phyloP scores from a whole-genome alignment of 2,888 invertebrate species.

The Empis stercorea region DNA sequence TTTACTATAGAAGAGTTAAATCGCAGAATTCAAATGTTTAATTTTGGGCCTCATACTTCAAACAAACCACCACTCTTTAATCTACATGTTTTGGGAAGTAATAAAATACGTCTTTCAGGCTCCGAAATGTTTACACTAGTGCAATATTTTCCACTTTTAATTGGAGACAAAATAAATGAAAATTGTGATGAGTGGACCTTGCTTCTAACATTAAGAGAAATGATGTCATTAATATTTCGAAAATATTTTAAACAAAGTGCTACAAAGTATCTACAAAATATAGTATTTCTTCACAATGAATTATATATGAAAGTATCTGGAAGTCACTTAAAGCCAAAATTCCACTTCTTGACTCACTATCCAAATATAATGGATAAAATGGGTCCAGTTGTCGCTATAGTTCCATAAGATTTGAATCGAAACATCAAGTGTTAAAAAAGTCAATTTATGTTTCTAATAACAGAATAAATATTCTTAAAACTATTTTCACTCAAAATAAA shows the following conservation, averaged over 20 bases:
- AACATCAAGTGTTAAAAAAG: too few species aligned
- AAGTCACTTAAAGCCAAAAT: neutral
- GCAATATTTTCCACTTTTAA: conserved; percentile 9
- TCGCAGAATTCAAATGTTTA: conserved; percentile 11
- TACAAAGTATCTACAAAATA: too few species aligned
- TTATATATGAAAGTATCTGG: neutral
- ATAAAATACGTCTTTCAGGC: conserved; percentile 8
- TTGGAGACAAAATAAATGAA: conserved; percentile 2
- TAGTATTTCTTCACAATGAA: too few species aligned
- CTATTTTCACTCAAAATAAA: too few species aligned
- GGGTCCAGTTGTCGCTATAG: neutral
- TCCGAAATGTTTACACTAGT: conserved; percentile 9
- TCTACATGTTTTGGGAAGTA: neutral
- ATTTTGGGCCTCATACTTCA: conserved; percentile 1
- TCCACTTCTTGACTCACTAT: conserved; percentile 4
- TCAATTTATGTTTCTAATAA: too few species aligned
- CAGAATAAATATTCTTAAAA: too few species aligned
- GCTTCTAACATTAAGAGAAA: neutral
- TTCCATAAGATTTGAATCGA: too few species aligned
- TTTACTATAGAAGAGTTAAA: conserved; percentile 11
- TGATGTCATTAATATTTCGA: conserved; percentile 2
- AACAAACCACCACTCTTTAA: conserved; percentile 6
- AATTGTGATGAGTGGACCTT: conserved; percentile 4
- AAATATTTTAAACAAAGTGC: neutral
- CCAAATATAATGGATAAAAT: conserved; percentile 1